Evolutionary conservation across 2,888 invertebrate species (phyloP).

Genomic region (Biston betularia): DNA sequence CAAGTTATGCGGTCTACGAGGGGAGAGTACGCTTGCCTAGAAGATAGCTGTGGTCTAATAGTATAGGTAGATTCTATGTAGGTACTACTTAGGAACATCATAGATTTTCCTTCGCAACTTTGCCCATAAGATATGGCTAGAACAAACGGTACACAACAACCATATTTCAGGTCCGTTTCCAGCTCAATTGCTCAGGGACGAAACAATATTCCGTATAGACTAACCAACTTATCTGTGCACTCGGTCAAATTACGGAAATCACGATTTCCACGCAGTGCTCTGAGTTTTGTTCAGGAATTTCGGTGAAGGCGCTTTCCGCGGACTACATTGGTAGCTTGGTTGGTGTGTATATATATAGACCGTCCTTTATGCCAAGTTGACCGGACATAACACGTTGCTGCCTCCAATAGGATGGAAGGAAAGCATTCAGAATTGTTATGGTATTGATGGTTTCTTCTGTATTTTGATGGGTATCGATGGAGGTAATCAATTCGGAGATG

Average conservation of each 20-base stretch:
- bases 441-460: constrained; percentile 14
- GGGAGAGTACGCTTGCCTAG: too few relatives aligned
- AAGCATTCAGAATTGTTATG: constrained; percentile 33
- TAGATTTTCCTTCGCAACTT: constrained; percentile 16
- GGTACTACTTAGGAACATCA: not conserved
- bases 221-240: not conserved
- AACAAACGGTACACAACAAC: constrained; percentile 26
- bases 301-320: not conserved
- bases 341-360: constrained; percentile 28
- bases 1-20: too few relatives aligned
- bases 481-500: not conserved
- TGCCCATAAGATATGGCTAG: constrained; percentile 23
- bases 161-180: constrained; percentile 53
- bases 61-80: not conserved
- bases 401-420: constrained; percentile 47
- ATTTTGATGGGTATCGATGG: constrained; percentile 6
- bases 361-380: constrained; percentile 51
- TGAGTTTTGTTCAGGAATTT: not conserved
- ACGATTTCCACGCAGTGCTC: not conserved
- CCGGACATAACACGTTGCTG: constrained; percentile 38
- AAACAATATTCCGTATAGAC: constrained; percentile 42
- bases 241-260: not conserved
- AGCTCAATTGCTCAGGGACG: constrained; percentile 53
- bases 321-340: not conserved
- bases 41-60: too few relatives aligned